A percentile compares a stretch with the other conserved stretches of the same genome.
Conservation (phyloP, 2,113 vertebrate genomes). For the Sebastes schlegelii region DNA sequence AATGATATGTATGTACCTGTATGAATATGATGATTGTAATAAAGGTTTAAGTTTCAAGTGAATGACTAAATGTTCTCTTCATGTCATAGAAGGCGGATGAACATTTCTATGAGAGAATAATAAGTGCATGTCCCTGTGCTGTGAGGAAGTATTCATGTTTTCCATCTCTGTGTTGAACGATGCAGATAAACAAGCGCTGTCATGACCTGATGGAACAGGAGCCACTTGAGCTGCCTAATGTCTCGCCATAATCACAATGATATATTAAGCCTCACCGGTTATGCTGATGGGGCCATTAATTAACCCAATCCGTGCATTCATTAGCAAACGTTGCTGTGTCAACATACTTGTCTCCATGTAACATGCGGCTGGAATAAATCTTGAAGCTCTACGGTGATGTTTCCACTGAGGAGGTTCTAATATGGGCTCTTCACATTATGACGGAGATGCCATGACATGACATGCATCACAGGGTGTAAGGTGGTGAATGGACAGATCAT, state of each 20-base stretch:
- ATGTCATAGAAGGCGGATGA: not conserved
- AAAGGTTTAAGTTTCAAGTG: not conserved
- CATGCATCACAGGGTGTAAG: not conserved
- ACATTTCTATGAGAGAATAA: not conserved
- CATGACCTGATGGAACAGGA: conserved; percentile 16
- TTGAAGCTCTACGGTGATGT: not conserved
- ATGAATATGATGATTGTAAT: too few relatives aligned
- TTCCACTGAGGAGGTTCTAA: not conserved
- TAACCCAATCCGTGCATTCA: conserved; percentile 47
- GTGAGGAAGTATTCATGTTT: not conserved
- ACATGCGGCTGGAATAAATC: conserved; percentile 41
- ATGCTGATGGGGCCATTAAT: conserved; percentile 52
- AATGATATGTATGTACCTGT: too few relatives aligned
- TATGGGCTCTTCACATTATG: not conserved
- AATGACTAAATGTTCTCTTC: not conserved
- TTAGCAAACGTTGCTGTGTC: conserved; percentile 48
- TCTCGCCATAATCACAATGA: conserved; percentile 45
- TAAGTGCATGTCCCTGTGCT: not conserved
- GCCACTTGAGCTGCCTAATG: conserved; percentile 37
- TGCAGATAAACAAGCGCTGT: conserved; percentile 35
- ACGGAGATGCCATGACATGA: not conserved
- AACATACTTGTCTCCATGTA: conserved; percentile 37
- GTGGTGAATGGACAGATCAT: not conserved
- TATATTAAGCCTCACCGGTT: conserved; percentile 47
- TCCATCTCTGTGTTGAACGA: conserved; percentile 21